Base-by-base conservation (phyloP, 1,140 invertebrate species). In the Oncopodura yosiiana region DNA sequence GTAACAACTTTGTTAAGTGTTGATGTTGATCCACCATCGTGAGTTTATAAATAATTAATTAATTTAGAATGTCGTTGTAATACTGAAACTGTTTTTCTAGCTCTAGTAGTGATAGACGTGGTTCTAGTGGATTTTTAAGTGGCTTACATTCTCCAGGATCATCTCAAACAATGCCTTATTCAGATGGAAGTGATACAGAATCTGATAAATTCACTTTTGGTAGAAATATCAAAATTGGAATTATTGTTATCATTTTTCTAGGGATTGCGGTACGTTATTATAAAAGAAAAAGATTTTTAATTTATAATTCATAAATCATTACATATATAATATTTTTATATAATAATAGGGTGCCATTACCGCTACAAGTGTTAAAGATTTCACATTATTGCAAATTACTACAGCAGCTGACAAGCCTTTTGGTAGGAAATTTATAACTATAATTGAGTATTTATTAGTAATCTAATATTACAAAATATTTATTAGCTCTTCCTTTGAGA, bases 91-190 rank as follows among this genome's bases (percentile, higher is more conserved):
- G n/a, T n/a, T n/a, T n/a, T n/a, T n/a, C n/a, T n/a, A n/a, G n/a
- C n/a, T n/a, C n/a, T n/a, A n/a, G 1, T 3, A 12, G 6, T 49
- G 18, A 3, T 6, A 23, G 16, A 26, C 26, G 27, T 1, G 44
- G 44, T 12, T 55, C 53, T 1, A 59, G 51, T 29, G 58, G 58
- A 8, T 56, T 60, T 24, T 38, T 34, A 8, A 61, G 59, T 37
- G 59, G 42, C 14, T 34, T 27, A 11, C 23, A 38, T 1, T 53
- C 50, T 12, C 60, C 60, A 11, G 14, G 3, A 43, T 42, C 9
- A 41, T 39, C 11, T 48, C 45, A 32, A 24, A 24, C 14, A 18
- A 21, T 44, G 39, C 29, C n/a, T 36, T 45, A 8, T 58, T 37
- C 29, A 58, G 9, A 43, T 3, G 52, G 32, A 23, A 12, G 5